A percentile compares a stretch with the other conserved stretches of the same genome.
phyloP scores from a whole-genome alignment of 2,797 vertebrate species.

The Scomberomorus guttatus region DNA sequence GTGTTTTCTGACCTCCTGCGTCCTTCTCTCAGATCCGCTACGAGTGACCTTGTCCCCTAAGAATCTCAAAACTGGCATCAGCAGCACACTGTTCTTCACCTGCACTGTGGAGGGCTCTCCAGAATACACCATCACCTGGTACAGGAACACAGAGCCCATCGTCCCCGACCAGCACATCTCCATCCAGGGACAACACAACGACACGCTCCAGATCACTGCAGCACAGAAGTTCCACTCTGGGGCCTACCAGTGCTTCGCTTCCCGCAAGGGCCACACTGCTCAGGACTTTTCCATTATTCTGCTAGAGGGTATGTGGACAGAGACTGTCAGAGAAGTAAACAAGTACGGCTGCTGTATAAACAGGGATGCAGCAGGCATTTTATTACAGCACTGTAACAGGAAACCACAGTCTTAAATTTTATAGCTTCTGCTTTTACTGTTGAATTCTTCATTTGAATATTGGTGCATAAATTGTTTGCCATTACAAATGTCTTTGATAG shows the following conservation, averaged over 20 bases:
- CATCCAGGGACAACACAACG: slow-evolving; percentile 96
- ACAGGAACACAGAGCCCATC: slow-evolving; percentile 95
- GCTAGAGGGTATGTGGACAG: slow-evolving; percentile 90
- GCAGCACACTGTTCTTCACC: slow-evolving; percentile 97
- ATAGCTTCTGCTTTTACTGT: not conserved
- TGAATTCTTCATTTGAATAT: not conserved
- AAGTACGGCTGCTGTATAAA: not conserved
- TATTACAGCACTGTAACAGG: not conserved
- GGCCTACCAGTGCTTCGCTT: slow-evolving; percentile 98
- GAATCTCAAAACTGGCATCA: slow-evolving; percentile 98
- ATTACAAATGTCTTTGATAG: not conserved
- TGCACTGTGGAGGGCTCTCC: slow-evolving; percentile 95
- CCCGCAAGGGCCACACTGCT: slow-evolving; percentile 93
- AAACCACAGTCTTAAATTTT: not conserved
- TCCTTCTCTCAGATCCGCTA: slow-evolving; percentile 89
- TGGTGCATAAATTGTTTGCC: not conserved
- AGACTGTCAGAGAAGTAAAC: not conserved
- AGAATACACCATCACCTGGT: slow-evolving; percentile 94
- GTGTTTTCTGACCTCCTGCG: not conserved
- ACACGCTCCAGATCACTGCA: slow-evolving; percentile 96
- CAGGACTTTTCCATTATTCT: slow-evolving; percentile 98
- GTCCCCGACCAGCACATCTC: slow-evolving; percentile 93
- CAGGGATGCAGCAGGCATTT: not conserved
- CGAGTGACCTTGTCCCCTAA: slow-evolving; percentile 97
- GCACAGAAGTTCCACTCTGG: slow-evolving; percentile 98